A percentile compares a stretch with the other conserved stretches of the same genome.
phyloP scores from a whole-genome alignment of 1,140 invertebrate species.

The Eriosoma lanigerum region DNA sequence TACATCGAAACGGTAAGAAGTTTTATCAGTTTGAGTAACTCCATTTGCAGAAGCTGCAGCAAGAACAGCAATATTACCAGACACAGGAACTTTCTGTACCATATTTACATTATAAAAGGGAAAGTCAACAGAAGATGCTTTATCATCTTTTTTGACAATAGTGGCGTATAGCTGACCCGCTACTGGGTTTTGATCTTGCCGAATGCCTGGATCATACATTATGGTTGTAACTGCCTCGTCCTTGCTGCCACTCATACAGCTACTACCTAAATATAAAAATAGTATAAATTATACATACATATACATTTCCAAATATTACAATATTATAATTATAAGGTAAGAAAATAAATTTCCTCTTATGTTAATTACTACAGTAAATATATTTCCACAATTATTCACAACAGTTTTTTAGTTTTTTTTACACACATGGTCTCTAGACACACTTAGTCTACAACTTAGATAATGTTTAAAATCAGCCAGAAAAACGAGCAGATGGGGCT shows the following conservation, averaged over 20 bases:
- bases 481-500: no score
- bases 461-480: no score
- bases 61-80: slow-evolving; percentile 59
- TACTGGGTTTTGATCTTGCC: slow-evolving; percentile 47
- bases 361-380: no score
- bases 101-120: slow-evolving; percentile 65
- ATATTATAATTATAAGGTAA: no score
- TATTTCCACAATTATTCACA: no score
- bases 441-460: no score
- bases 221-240: slow-evolving; percentile 33
- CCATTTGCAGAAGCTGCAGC: slow-evolving; percentile 54
- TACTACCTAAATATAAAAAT: slow-evolving; percentile 28
- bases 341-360: no score
- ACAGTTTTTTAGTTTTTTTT: no score
- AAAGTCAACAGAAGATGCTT: slow-evolving; percentile 60
- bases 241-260: slow-evolving; percentile 30
- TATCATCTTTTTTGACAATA: slow-evolving; percentile 53
- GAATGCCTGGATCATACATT: slow-evolving; percentile 46
- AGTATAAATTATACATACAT: not conserved
- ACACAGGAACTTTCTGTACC: slow-evolving; percentile 60
- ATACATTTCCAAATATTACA: no score
- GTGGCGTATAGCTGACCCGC: slow-evolving; percentile 35
- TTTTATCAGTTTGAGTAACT: slow-evolving; percentile 61
- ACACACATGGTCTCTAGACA: no score
- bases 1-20: slow-evolving; percentile 62